Base-by-base conservation (phyloP, 2,113 vertebrate genomes). In the Pitta sordida region DNA sequence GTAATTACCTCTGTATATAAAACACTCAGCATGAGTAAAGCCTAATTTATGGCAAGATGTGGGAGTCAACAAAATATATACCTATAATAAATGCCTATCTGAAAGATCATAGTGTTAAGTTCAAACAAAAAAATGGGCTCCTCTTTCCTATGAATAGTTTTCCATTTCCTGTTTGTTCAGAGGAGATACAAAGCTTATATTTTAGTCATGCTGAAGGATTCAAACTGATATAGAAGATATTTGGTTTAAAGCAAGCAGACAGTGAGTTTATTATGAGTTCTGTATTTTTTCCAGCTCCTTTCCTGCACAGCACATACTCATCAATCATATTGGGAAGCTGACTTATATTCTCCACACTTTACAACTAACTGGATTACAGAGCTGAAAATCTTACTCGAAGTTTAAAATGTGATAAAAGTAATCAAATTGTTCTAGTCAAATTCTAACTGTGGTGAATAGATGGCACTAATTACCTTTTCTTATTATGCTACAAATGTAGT, bases 371-470 rank as follows among this genome's bases (percentile, higher is more conserved):
- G 96, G 98, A 98, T 99, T 99, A 99, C 95, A 86, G 97, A 97
- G 95, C 98, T 97, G 97, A 94, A 97, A 98, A 99, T 98, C 98
- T 98, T 98, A 98, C 98, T 99, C 98, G 97, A 98, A 99, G 98
- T 99, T 99, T 98, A 98, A 98, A 99, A 99, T 99, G 98, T 98
- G 98, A 99, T 99, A 98, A 98, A 98, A 98, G 96, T 99, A 99
- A 99, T 99, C 98, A 88, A 97, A 99, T 99, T 99, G 97, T 97
- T 97, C 94, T 96, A 98, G 98, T 98, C 98, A 98, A 98, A 98
- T 98, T 98, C 98, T 98, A 98, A 98, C 98, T 97, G 98, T 97
- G 98, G 98, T 99, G 98, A 99, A 99, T 99, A 98, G 98, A 99
- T 99, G 98, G 98, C 98, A 98, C 98, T 99, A 99, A 99, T 99